These are phyloP conservation scores for Brachyopa scutellaris DNA, from an alignment of 2,888 invertebrate genomes.

Conservation along the genomic window DNA sequence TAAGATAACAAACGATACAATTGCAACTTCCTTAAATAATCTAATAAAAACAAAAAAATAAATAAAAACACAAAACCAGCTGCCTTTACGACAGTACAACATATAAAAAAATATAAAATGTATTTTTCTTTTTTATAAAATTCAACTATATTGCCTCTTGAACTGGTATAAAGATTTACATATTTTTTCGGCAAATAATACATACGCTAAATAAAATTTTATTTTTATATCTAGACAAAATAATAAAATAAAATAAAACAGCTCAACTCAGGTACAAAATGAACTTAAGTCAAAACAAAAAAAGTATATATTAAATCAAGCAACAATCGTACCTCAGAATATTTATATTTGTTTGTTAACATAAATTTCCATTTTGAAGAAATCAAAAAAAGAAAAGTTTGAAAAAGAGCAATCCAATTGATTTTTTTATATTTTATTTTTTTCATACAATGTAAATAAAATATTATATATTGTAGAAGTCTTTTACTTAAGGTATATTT, in stretches of 20 bases:
- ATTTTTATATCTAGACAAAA: constrained; percentile 58
- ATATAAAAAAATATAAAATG: constrained; percentile 35
- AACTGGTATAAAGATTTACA: constrained; percentile 21
- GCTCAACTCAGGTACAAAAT: constrained; percentile 70
- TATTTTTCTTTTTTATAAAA: constrained; percentile 23
- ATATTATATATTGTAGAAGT: constrained; percentile 43
- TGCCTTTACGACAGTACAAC: constrained; percentile 76
- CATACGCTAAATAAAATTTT: constrained; percentile 39
- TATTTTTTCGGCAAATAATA: constrained; percentile 41
- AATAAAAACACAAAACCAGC: constrained; percentile 74
- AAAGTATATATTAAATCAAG: constrained; percentile 41
- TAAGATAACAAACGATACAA: constrained; percentile 16
- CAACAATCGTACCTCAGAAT: constrained; percentile 69
- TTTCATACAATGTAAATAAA: constrained; percentile 48
- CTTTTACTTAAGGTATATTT: constrained; percentile 45
- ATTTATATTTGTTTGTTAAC: constrained; percentile 36
- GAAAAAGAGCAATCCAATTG: constrained; percentile 32
- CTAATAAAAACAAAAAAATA: constrained; percentile 11
- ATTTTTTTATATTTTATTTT: constrained; percentile 8
- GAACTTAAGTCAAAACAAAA: constrained; percentile 26
- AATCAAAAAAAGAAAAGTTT: not conserved
- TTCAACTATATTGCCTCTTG: constrained; percentile 9
- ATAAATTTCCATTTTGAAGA: constrained; percentile 26
- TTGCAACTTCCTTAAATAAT: constrained; percentile 45
- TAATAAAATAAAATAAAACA: constrained; percentile 38